Base-by-base conservation (phyloP, 2,113 vertebrate species). In the Chascanopsetta lugubris region DNA sequence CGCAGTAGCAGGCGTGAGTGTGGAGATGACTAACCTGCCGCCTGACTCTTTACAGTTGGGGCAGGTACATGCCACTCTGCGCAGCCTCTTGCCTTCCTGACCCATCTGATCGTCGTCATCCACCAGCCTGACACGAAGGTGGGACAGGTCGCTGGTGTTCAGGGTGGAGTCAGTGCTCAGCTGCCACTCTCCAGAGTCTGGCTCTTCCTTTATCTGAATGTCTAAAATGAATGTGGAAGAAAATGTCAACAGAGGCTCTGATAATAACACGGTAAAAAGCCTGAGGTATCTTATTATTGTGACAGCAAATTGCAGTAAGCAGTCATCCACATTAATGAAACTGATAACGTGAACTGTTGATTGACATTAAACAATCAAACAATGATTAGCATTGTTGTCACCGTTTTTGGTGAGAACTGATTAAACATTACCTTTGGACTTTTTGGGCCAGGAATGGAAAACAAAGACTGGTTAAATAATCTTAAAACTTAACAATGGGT, bases 21-120 rank as follows among this genome's bases (percentile, higher is more conserved):
- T 27, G 36, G 21, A 18, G n/a, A 54, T 20, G 10, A 66, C 88
- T 90, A 92, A 99, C 97, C 96, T 98, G 85, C 97, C 97, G 51
- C 95, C 96, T 11, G 96, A 96, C 89, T 99, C 97, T 92, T 98
- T 99, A 89, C 97, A 99, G 92, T 99, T 99, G 71, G 97, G 97
- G 91, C 97, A 99, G 45, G 97, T 99, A 29, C 97, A 99, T 1
- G 97, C 97, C 69, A 99, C 97, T 81, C 97, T 92, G 64, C 97
- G 94, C 82, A 99, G 93, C 77, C 97, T 92, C 89, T 99, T 99
- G 88, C 96, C 96, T 87, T 97, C 96, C 87, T 96, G 95, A 82
- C 93, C 94, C 40, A 95, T 89, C 89, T 94, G 95, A 87, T 99
- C 96, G 65, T 98, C 97, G 69, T 98, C 97, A 50, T 99, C 97